Evolutionary conservation across 2,888 invertebrate species (phyloP), one percentile per base, ranked within the genome.

Genomic region (Laothoe populi): DNA sequence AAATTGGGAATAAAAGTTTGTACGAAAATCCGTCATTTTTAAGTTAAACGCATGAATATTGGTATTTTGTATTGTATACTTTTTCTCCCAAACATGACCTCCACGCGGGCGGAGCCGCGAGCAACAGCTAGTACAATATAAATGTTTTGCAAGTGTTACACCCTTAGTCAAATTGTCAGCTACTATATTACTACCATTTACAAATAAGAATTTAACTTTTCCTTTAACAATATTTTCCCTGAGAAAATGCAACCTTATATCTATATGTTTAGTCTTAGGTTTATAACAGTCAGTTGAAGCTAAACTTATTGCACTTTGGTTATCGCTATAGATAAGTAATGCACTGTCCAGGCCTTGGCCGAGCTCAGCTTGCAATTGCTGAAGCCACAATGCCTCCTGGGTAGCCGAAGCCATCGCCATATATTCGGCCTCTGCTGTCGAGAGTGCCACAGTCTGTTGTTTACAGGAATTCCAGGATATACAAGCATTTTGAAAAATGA

Each of bases 301-400:
- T n/a, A 72, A 63, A 63, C 62, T 66, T 59, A 70, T 67, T 61
- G 70, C 70, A 68, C 71, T 74, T 67, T 71, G 68, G 38, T 71
- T 71, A 38, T 74, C 70, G 65, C 68, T 38, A 31, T 63, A 45
- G 1, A 73, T 68, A 10, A 63, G n/a, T 44, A 70, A 13, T 8
- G 65, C 44, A 8, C 31, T 61, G 45, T 62, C 57, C 42, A 10
- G 63, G 63, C 68, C 67, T 58, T 67, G 66, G 0, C 65, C 60
- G 4, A 71, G 63, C 21, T 71, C 68, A 16, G 8, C 42, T 16
- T 42, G 42, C 42, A 42, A 10, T 10, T 42, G 42, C n/a, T 16
- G 16, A 4, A 42, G 16, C 16, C 42, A 42, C 16, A 16, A 16
- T 3, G 42, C 40, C 40, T 40, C 3, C 4, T 42, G 42, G 16